These are phyloP conservation scores for Morone chrysops DNA, from an alignment of 2,113 vertebrate genomes.

Conservation along the genomic window DNA sequence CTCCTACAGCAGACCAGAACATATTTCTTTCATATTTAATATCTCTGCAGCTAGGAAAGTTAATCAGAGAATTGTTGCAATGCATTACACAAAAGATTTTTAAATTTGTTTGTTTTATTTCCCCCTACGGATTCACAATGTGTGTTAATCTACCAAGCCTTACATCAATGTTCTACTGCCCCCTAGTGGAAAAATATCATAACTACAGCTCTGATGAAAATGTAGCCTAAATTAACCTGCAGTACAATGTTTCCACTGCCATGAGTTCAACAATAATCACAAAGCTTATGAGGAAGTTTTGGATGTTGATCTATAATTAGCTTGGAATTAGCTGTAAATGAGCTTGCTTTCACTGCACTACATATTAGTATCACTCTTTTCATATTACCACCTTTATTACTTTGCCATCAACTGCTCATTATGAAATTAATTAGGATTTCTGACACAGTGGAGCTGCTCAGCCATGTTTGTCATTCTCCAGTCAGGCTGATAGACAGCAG, in stretches of 20 bases:
- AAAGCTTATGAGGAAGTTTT: slow-evolving; percentile 4
- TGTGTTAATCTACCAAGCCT: neutral
- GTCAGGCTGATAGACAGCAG: slow-evolving; percentile 11
- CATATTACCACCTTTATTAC: slow-evolving; percentile 28
- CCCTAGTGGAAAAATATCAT: slow-evolving; percentile 23
- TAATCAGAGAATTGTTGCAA: no score
- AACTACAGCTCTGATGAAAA: neutral
- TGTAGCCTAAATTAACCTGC: neutral
- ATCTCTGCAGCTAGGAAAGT: no score
- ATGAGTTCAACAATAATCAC: neutral
- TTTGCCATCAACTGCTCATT: slow-evolving; percentile 25
- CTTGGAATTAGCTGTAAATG: slow-evolving; percentile 34
- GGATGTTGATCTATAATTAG: slow-evolving; percentile 4
- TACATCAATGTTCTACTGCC: slow-evolving; percentile 50
- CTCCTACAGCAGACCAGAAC: neutral
- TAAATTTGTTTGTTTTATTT: neutral
- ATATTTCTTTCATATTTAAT: neutral
- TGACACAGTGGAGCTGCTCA: slow-evolving; percentile 24
- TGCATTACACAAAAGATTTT: neutral
- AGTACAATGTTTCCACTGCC: neutral
- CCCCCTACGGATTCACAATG: neutral
- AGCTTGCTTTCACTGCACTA: neutral
- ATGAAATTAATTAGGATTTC: slow-evolving; percentile 26
- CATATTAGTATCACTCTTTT: slow-evolving; percentile 21
- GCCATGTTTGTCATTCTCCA: slow-evolving; percentile 9